Percentiles rank a stretch among this genome's conserved stretches.
Evolutionary conservation across 2,113 vertebrate genomes (phyloP).

Genomic region (Calidris pygmaea): DNA sequence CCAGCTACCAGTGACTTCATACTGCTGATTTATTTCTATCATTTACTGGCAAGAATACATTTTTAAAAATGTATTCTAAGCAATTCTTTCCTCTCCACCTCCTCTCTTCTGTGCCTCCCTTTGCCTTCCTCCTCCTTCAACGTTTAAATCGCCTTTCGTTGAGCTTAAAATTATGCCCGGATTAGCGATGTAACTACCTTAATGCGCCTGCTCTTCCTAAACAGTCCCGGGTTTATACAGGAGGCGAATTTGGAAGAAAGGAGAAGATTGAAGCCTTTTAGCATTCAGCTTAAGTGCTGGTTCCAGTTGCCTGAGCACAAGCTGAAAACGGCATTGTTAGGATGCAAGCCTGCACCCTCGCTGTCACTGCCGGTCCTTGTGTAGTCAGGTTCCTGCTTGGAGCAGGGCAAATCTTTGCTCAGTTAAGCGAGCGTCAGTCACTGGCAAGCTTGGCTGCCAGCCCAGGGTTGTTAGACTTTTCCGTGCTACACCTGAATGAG

Average conservation of each 20-base stretch:
- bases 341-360: conserved; percentile 63
- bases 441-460: conserved; percentile 67
- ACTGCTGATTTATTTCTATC: conserved; percentile 57
- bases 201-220: conserved; percentile 54
- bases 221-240: conserved; percentile 42
- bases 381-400: conserved; percentile 65
- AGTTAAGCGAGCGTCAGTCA: conserved; percentile 77
- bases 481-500: conserved; percentile 74
- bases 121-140: not conserved
- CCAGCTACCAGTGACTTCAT: conserved; percentile 43
- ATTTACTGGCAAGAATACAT: conserved; percentile 52
- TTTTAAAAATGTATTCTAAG: not conserved
- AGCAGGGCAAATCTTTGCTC: conserved; percentile 78
- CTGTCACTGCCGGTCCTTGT: conserved; percentile 68
- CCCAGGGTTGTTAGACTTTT: conserved; percentile 68
- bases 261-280: conserved; percentile 65
- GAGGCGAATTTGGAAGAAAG: conserved; percentile 56
- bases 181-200: conserved; percentile 44
- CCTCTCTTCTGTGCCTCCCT: not conserved
- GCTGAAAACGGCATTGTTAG: conserved; percentile 66
- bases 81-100: not conserved
- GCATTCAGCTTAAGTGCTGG: conserved; percentile 61
- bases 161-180: conserved; percentile 23
- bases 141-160: conserved; percentile 36
- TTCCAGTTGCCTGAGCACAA: conserved; percentile 75